These are phyloP conservation scores for Spondyliosoma cantharus DNA, from an alignment of 2,797 vertebrate genomes.

Conservation along the genomic window DNA sequence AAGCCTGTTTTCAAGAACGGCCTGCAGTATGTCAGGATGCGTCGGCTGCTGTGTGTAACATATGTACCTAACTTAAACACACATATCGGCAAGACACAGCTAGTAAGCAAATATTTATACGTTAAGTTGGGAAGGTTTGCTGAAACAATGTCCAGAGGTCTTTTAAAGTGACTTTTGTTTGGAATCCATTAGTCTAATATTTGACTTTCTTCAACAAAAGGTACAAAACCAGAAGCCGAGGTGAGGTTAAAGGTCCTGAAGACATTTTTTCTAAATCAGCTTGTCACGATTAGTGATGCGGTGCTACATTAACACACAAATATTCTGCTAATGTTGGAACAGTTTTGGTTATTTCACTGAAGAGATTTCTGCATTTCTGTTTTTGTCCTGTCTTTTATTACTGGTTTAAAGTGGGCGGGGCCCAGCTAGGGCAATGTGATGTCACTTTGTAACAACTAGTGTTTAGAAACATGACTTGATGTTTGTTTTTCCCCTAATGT, in stretches of 20 bases:
- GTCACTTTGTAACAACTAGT: background rate
- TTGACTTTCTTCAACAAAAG: background rate
- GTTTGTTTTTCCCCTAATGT: background rate
- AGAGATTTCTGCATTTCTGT: background rate
- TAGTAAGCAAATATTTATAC: constrained; percentile 23
- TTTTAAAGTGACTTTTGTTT: constrained; percentile 16
- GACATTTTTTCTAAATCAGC: background rate
- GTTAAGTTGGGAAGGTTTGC: constrained; percentile 42
- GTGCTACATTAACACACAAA: too few relatives aligned
- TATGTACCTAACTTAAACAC: background rate
- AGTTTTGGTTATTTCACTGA: background rate
- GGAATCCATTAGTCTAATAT: constrained; percentile 8
- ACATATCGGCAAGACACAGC: constrained; percentile 14
- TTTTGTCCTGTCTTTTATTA: background rate
- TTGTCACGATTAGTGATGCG: background rate
- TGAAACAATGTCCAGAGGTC: background rate
- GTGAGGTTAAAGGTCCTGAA: background rate
- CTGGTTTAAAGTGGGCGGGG: background rate
- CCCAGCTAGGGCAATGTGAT: background rate
- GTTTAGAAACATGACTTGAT: background rate
- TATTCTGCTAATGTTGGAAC: background rate
- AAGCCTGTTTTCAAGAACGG: constrained; percentile 28
- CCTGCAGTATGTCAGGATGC: constrained; percentile 14
- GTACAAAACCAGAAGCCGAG: constrained; percentile 1
- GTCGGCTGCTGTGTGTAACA: constrained; percentile 1